phyloP scores from a whole-genome alignment of 2,113 vertebrate genomes.

The Bubo blakistoni region DNA sequence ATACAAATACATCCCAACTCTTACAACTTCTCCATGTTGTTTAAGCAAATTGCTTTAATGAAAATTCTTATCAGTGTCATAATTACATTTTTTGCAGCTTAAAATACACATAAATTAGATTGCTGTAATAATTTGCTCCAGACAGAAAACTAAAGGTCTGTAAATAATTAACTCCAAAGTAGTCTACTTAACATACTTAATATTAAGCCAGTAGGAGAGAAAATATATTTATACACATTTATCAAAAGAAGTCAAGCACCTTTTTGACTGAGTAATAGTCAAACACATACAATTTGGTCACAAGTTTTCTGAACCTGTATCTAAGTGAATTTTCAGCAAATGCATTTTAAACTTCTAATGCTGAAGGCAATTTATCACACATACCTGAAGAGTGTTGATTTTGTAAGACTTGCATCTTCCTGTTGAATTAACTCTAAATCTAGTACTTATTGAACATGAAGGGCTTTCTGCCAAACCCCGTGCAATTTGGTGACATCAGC shows the following conservation, averaged over 20 bases:
- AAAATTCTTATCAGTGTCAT: neutral
- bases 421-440: conserved; percentile 9
- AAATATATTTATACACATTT: neutral
- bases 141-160: neutral
- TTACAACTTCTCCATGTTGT: neutral
- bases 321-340: neutral
- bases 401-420: neutral
- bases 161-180: neutral
- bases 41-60: neutral
- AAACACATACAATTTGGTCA: neutral
- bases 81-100: neutral
- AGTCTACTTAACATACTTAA: neutral
- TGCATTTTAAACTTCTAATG: neutral
- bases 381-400: neutral
- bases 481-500: neutral
- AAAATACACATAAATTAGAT: neutral
- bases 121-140: neutral
- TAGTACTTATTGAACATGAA: neutral
- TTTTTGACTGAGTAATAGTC: neutral
- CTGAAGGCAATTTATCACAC: neutral
- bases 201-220: neutral
- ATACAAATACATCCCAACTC: neutral
- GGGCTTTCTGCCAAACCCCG: neutral
- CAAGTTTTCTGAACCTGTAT: neutral
- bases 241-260: neutral